phyloP scores from a whole-genome alignment of 2,797 vertebrate genomes.

The Rhinoraja longicauda region DNA sequence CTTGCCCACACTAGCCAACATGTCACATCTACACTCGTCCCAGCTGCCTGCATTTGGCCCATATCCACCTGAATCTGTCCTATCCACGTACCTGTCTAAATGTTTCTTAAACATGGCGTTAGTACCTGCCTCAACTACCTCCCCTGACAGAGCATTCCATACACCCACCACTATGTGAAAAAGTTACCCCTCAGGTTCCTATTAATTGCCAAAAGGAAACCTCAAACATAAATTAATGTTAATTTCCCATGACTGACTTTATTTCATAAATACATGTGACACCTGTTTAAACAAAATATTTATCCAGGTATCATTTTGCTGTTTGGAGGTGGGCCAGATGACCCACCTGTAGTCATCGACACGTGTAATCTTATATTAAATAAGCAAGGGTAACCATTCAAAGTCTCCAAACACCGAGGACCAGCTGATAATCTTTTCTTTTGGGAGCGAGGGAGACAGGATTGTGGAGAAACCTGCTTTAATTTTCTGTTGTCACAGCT shows the following conservation, averaged over 20 bases:
- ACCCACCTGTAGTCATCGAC: background rate
- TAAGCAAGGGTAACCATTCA: background rate
- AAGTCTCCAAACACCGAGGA: background rate
- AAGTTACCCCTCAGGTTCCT: no score
- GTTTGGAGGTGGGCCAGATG: background rate
- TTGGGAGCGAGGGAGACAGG: background rate
- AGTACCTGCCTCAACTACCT: no score
- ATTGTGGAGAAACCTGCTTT: background rate
- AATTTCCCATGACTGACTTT: background rate
- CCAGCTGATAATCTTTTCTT: background rate
- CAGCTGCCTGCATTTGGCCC: no score
- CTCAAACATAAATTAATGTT: background rate
- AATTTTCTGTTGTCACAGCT: conserved; percentile 30
- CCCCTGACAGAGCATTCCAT: no score
- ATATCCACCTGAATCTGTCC: no score
- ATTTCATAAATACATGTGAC: background rate
- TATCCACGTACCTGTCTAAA: no score
- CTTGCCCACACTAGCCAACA: no score
- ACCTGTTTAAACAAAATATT: conserved; percentile 32
- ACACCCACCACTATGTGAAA: no score
- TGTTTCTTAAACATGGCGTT: no score
- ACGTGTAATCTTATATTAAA: conserved; percentile 1
- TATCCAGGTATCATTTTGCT: background rate
- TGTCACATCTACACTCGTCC: no score
- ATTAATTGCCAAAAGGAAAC: background rate